Base-by-base conservation (phyloP, 2,113 vertebrate species). In the Brachirus orientalis region DNA sequence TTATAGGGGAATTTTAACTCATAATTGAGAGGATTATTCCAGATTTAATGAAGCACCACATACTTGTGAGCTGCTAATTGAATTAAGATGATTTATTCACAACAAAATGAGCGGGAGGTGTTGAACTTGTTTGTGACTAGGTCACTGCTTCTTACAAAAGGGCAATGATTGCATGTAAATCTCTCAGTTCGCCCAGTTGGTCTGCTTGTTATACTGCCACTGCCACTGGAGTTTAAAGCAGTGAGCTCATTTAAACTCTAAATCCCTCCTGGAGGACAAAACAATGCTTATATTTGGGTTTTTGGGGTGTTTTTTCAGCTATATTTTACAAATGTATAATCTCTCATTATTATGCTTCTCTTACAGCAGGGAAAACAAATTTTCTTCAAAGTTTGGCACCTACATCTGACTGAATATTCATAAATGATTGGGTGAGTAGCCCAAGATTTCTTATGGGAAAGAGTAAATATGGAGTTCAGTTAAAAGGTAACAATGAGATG, bases 21-120 rank as follows among this genome's bases (percentile, higher is more conserved):
- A 58, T 69, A 51, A 46, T 63, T 43, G 37, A 69, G 67, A 53
- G 71, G 53, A 55, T 70, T 69, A 78, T 86, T 86, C 62, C 43
- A 73, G 56, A 47, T 71, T 57, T 67, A 84, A 82, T 84, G 81
- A 53, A 67, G 79, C 73, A 61, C 71, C 69, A 45, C 54, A 63
- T 56, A 64, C 50, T 68, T 6, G 47, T 12, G 38, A 61, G 74
- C 43, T 59, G 17, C 60, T 46, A 59, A 65, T 79, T n/a, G 14
- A 64, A 69, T 44, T 50, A 61, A 69, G 38, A 59, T 44, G 54
- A 69, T 79, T 83, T 65, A 59, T 41, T 52, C 69, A 60, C 60
- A 67, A 35, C 40, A 43, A 18, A 86, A 56, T 54, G 70, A 74
- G 70, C 60, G 62, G 67, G 74, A 69, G 56, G 53, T 54, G 54